Evolutionary conservation across 2,113 vertebrate genomes (phyloP).

Genomic region (Oreochromis spilurus): DNA sequence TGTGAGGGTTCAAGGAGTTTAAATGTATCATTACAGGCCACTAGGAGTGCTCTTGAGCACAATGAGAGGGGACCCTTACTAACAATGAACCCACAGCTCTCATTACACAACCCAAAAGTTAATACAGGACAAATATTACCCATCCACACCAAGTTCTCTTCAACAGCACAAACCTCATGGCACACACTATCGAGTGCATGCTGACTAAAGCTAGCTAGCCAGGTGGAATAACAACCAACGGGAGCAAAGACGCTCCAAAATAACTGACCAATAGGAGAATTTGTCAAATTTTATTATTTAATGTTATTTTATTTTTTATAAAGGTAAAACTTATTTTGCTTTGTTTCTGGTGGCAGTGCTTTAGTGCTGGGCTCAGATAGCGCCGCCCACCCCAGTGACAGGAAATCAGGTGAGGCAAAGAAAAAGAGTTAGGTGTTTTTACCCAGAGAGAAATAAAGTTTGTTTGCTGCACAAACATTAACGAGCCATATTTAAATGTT

Average conservation of each 20-base stretch:
- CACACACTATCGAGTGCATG: neutral
- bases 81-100: neutral
- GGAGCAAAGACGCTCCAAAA: neutral
- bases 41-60: neutral
- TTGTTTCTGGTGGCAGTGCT: neutral
- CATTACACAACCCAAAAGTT: neutral
- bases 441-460: neutral
- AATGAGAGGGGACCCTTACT: neutral
- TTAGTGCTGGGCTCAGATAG: neutral
- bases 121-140: neutral
- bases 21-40: neutral
- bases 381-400: neutral
- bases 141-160: neutral
- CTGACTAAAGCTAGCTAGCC: neutral
- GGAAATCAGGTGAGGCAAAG: neutral
- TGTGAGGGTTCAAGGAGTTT: neutral
- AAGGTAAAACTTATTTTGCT: neutral
- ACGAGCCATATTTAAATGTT: rapidly evolving
- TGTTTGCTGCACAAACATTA: neutral
- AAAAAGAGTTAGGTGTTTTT: neutral
- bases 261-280: neutral
- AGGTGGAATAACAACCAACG: neutral
- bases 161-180: neutral
- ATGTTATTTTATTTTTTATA: neutral
- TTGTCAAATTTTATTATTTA: neutral